Evolutionary conservation across 2,113 vertebrate species (phyloP).

Genomic region (Bombycilla garrulus): DNA sequence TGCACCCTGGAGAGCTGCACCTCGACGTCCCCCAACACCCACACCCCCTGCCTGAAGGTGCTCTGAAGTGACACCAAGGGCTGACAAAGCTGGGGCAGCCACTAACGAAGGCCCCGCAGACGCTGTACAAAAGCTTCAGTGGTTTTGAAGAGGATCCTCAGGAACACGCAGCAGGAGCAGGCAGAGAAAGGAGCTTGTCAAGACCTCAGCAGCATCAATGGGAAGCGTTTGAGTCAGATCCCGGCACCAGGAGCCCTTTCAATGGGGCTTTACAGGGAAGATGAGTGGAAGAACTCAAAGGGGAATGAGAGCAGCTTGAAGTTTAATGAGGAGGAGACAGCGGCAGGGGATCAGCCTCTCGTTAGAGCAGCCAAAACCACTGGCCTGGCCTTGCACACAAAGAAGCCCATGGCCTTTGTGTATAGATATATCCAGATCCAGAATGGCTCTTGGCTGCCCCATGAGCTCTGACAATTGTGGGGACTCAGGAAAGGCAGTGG

Average conservation of each 20-base stretch:
- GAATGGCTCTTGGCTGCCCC: neutral
- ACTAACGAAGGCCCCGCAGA: neutral
- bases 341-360: neutral
- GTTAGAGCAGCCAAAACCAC: neutral
- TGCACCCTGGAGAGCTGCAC: neutral
- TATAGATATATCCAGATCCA: fast-evolving
- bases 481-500: neutral
- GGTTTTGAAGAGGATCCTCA: slow-evolving; percentile 21
- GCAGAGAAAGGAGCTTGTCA: slow-evolving; percentile 47
- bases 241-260: neutral
- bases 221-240: neutral
- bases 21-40: fast-evolving
- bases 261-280: neutral
- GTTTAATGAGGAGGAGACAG: slow-evolving; percentile 44
- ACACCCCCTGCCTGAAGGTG: neutral
- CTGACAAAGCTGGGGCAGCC: neutral
- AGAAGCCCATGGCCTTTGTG: neutral
- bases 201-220: slow-evolving; percentile 20
- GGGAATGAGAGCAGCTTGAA: neutral
- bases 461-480: neutral
- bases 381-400: neutral
- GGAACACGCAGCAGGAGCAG: neutral
- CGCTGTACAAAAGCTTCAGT: neutral
- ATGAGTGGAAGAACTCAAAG: slow-evolving; percentile 42
- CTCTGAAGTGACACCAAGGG: fast-evolving